These are phyloP conservation scores for Poecilia gillii DNA, from an alignment of 2,797 vertebrate species.

Conservation along the genomic window DNA sequence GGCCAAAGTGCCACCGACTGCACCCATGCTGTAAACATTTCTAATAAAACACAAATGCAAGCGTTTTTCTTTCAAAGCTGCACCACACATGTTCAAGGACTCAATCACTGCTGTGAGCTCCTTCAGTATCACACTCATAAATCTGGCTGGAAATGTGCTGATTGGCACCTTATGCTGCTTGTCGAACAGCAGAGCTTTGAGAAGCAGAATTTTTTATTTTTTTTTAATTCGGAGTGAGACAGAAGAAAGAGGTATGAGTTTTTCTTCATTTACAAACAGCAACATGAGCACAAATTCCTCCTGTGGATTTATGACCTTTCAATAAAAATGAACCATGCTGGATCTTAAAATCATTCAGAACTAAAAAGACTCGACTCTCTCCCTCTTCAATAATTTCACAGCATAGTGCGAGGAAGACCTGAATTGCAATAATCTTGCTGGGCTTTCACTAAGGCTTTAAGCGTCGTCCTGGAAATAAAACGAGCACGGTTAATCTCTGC, in stretches of 20 bases:
- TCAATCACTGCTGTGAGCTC: not conserved
- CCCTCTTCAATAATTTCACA: not conserved
- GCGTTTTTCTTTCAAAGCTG: not conserved
- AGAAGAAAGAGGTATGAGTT: not conserved
- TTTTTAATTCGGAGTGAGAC: not conserved
- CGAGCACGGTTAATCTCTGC: not conserved
- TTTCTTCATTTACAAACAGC: not conserved
- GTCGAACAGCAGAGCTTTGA: not conserved
- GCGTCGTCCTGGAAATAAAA: not conserved
- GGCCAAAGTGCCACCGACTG: not conserved
- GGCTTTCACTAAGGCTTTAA: not conserved
- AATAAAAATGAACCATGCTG: not conserved
- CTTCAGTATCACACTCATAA: not conserved
- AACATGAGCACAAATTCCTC: not conserved
- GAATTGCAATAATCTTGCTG: not conserved
- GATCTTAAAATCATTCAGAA: not conserved
- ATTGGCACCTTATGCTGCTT: not conserved
- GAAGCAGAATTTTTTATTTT: not conserved
- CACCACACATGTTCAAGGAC: not conserved
- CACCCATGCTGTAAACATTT: not conserved
- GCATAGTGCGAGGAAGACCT: not conserved
- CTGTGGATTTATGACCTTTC: not conserved
- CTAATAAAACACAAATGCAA: not conserved
- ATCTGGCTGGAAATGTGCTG: not conserved
- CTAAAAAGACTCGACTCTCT: not conserved